Percentiles rank a stretch among this genome's conserved stretches.
These are phyloP conservation scores for Ariolimax columbianus DNA, from an alignment of 2,888 invertebrate species.

Conservation along the genomic window DNA sequence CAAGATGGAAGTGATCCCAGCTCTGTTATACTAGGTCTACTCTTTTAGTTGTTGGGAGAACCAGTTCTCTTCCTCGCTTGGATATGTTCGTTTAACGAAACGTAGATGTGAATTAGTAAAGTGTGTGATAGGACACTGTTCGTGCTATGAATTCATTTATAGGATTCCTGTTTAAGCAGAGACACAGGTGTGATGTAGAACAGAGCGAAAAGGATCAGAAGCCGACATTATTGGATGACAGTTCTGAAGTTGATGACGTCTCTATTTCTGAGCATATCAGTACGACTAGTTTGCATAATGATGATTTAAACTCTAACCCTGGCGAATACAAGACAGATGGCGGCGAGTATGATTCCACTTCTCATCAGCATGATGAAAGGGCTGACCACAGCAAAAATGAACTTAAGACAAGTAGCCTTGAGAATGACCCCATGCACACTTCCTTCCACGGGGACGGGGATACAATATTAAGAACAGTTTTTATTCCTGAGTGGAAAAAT, in stretches of 20 bases:
- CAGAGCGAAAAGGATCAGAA: background rate
- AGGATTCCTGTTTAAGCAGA: background rate
- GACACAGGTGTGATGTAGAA: background rate
- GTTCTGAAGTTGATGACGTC: background rate
- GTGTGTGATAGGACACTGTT: too few species aligned
- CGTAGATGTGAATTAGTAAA: too few species aligned
- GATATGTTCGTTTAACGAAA: too few species aligned
- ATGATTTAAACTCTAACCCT: conserved; percentile 6
- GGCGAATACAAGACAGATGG: conserved; percentile 21
- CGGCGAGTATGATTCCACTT: background rate
- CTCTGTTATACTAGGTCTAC: too few species aligned
- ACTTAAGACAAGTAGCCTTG: background rate
- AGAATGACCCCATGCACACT: background rate
- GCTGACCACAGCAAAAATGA: background rate
- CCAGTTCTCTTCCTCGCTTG: too few species aligned
- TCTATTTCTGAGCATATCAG: background rate
- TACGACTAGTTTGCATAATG: conserved; percentile 31
- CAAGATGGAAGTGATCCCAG: too few species aligned
- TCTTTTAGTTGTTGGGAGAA: too few species aligned
- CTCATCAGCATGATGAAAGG: background rate
- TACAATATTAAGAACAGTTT: background rate
- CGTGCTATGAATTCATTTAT: background rate
- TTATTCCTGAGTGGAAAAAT: background rate
- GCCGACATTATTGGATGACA: background rate
- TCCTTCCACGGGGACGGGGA: background rate